Evolutionary conservation across 1,140 invertebrate genomes (phyloP), one percentile per base, ranked within the genome.

Genomic region (Drosophila kurseongensis): DNA sequence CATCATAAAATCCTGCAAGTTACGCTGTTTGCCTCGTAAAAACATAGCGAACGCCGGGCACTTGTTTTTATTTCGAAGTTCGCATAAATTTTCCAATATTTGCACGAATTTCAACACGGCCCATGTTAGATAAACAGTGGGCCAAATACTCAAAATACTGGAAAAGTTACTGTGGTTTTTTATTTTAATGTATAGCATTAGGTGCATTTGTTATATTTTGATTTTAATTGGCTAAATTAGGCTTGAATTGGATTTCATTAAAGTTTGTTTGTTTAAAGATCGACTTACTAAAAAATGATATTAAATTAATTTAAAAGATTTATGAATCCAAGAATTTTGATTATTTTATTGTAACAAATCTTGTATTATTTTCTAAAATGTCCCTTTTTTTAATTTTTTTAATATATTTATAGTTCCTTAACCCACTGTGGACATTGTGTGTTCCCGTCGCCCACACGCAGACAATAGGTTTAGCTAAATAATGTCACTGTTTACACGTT

Each of bases 11-110:
- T 82, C 55, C 38, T 59, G 38, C 65, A 82, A 54, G 61, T 88
- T 82, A 86, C 66, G 75, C 72, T 86, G 82, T 88, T 86, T 83
- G 82, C 75, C 74, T 82, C 82, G 71, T 86, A 79, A 86, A 86
- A 82, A 48, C 60, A 42, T 29, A 7, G 41, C 23, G 29, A 16
- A 16, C 36, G 48, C 44, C 48, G 55, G 32, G 50, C 29, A 32
- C 40, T 50, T 54, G 44, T 61, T 77, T 68, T 78, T 52, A 78
- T 79, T 80, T 79, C 66, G 65, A 72, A 86, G 71, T 72, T 80
- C 68, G 81, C 81, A 90, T 90, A 82, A 82, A 90, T 86, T 90
- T 57, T 65, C 47, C 58, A 80, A 80, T 80, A 80, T 80, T 80
- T 80, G 65, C 59, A 36, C 40, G 48, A 58, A 72, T 71, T 72